Conservation (phyloP, 2,113 vertebrate species). For the Xyrauchen texanus region DNA sequence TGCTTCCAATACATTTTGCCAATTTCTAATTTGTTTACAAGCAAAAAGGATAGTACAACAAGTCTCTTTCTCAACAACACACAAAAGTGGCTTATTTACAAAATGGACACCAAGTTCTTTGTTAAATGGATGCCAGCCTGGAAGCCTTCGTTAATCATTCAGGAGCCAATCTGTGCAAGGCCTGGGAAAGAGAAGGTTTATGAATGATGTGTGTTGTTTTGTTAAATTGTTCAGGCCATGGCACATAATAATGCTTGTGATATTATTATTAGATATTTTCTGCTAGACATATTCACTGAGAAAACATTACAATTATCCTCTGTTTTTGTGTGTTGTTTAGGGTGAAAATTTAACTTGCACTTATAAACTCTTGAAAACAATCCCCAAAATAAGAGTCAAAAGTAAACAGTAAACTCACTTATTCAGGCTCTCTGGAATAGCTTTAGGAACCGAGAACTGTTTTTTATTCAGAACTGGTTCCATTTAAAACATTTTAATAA, state of each 20-base stretch:
- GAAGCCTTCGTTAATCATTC: slow-evolving; percentile 17
- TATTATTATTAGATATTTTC: not conserved
- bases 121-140: not conserved
- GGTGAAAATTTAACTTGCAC: no score
- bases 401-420: no score
- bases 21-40: slow-evolving; percentile 5
- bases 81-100: slow-evolving; percentile 9
- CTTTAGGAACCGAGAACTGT: no score
- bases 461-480: no score
- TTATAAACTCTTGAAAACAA: no score
- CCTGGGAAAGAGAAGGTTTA: not conserved
- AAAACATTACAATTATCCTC: no score
- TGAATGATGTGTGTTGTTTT: not conserved
- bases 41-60: slow-evolving; percentile 1
- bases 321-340: no score
- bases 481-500: no score
- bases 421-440: no score
- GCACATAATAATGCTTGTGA: not conserved
- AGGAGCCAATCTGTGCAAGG: slow-evolving; percentile 16
- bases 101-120: slow-evolving; percentile 27
- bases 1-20: slow-evolving; percentile 20
- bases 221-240: not conserved
- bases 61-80: not conserved
- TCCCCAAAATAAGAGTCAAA: no score
- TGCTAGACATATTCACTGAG: not conserved